Base-by-base conservation (phyloP, 2,113 vertebrate genomes). In the Phainopepla nitens region DNA sequence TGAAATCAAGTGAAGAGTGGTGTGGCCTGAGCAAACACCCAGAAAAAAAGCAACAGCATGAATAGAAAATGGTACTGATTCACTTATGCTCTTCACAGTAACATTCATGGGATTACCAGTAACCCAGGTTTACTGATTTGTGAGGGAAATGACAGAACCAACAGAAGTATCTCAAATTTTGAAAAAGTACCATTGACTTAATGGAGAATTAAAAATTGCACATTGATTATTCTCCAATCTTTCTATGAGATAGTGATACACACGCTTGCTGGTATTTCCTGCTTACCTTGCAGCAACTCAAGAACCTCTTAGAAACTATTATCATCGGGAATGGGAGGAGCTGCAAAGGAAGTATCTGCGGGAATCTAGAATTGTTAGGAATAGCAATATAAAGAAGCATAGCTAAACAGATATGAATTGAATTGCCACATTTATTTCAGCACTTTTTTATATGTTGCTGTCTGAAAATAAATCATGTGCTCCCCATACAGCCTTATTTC, bases 401-500 rank as follows among this genome's bases (percentile, higher is more conserved):
- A 72, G 56, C 70, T 81, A 68, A 94, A 70, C 58, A 92, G 94
- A 64, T 96, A 96, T 42, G 93, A 89, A 89, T 84, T 96, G 91
- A 96, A 95, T 91, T 90, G 49, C 78, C 78, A 86, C 65, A 57
- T 50, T 51, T 66, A 83, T 44, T 82, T 50, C 57, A 95, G 71
- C 65, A 76, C 78, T 90, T 90, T 95, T 93, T 93, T 82, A 69
- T 94, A 61, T 89, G 86, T 89, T 53, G 41, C 64, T 92, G 90
- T 75, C 64, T 71, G 35, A 90, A 95, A 94, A 95, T 89, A 64
- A 89, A 84, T 94, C 68, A 41, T 94, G n/a, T 19, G 87, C 60
- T 97, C 44, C 51, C 73, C 33, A 17, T 93, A 49, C 83, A 57
- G 49, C 87, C 93, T 96, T 97, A 93, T 94, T 95, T 97, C 96